These are phyloP conservation scores for Xestia sexstrigata DNA, from an alignment of 2,888 invertebrate genomes.

Conservation along the genomic window DNA sequence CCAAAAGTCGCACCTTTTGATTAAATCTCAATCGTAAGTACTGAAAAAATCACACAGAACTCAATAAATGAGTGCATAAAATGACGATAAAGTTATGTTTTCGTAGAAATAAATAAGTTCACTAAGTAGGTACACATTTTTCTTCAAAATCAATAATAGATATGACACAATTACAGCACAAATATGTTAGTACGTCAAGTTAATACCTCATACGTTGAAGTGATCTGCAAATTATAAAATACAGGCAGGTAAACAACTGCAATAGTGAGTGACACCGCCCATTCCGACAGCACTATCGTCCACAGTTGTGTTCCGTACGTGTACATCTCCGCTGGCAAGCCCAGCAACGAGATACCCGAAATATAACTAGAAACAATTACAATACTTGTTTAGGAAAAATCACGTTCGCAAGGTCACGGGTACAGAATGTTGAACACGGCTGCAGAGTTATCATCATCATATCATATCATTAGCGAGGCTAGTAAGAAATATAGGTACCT, in stretches of 20 bases:
- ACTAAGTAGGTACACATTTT: constrained; percentile 2
- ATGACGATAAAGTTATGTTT: constrained; percentile 12
- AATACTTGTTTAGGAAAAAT: constrained; percentile 16
- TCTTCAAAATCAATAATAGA: constrained; percentile 11
- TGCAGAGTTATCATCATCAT: not conserved
- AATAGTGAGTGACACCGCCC: constrained; percentile 92
- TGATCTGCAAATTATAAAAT: constrained; percentile 93
- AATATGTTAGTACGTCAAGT: constrained; percentile 20
- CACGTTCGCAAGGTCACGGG: constrained; percentile 42
- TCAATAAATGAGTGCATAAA: not conserved
- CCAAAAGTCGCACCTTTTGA: constrained; percentile 92
- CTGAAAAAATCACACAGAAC: constrained; percentile 84
- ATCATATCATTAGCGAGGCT: constrained; percentile 2
- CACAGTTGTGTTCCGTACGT: constrained; percentile 94
- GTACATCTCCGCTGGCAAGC: constrained; percentile 94
- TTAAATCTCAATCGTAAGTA: constrained; percentile 93
- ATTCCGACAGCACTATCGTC: constrained; percentile 92
- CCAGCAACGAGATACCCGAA: constrained; percentile 93
- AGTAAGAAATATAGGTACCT: constrained; percentile 87
- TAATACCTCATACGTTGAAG: constrained; percentile 93
- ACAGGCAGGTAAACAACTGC: constrained; percentile 93
- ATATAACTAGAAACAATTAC: constrained; percentile 91
- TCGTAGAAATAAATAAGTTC: constrained; percentile 1
- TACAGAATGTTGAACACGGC: not conserved
- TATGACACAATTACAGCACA: constrained; percentile 6